These are phyloP conservation scores for Vollenhovia emeryi DNA, from an alignment of 1,140 invertebrate species.

Conservation along the genomic window DNA sequence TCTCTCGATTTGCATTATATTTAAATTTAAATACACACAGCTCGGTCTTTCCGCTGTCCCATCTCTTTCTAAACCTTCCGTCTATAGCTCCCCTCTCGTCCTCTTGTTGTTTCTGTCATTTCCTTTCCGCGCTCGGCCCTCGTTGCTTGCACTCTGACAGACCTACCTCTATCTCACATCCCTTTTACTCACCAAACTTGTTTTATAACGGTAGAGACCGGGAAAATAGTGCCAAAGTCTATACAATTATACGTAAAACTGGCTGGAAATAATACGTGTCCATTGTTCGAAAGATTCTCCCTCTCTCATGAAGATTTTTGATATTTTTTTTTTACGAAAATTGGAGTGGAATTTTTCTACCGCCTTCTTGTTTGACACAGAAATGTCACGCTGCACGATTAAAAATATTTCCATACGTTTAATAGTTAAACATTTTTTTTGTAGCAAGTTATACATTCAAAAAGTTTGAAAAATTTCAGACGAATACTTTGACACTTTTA, in stretches of 20 bases:
- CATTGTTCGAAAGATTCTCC: conserved; percentile 1
- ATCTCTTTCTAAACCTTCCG: conserved; percentile 27
- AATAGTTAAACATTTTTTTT: not conserved
- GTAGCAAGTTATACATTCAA: not conserved
- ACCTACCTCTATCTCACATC: conserved; percentile 62
- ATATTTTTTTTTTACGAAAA: no score
- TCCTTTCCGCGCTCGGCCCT: conserved; percentile 59
- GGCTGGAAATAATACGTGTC: conserved; percentile 70
- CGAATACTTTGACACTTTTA: not conserved
- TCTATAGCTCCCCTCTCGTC: conserved; percentile 57
- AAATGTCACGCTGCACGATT: not conserved
- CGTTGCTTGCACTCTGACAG: conserved; percentile 40
- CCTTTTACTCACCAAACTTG: conserved; percentile 65
- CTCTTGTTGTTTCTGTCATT: conserved; percentile 61
- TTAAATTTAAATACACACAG: conserved; percentile 80
- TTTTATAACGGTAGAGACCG: conserved; percentile 73
- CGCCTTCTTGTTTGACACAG: not conserved
- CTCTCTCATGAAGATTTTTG: not conserved
- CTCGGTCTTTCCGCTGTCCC: conserved; percentile 50
- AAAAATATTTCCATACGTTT: not conserved
- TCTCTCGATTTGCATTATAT: conserved; percentile 82
- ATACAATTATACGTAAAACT: conserved; percentile 73
- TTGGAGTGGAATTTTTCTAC: not conserved
- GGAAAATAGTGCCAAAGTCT: conserved; percentile 78
- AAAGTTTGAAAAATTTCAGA: not conserved